Conservation (phyloP, 2,888 invertebrate species). For the Harpalus rubripes region DNA sequence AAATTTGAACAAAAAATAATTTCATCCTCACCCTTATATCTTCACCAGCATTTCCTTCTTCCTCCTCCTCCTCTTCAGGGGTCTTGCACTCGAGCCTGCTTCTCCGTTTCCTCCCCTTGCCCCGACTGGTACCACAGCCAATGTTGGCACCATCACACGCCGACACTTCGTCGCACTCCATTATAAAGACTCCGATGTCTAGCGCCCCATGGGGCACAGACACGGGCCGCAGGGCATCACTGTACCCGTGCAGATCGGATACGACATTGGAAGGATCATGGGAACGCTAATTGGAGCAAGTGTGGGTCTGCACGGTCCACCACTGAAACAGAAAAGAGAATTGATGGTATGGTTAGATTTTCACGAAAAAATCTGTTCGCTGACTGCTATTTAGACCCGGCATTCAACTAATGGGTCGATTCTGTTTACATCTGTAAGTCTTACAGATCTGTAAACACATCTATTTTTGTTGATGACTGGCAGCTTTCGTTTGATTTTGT, state of each 20-base stretch:
- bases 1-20: too few species aligned
- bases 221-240: conserved; percentile 27
- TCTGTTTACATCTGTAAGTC: too few species aligned
- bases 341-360: neutral
- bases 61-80: neutral
- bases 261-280: conserved; percentile 24
- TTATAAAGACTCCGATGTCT: neutral
- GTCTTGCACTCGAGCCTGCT: too few species aligned
- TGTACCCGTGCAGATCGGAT: conserved; percentile 44
- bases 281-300: conserved; percentile 13
- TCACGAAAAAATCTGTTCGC: too few species aligned
- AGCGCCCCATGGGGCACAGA: neutral
- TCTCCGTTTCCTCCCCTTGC: neutral
- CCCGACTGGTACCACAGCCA: too few species aligned
- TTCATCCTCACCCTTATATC: neutral
- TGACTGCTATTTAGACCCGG: too few species aligned
- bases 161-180: too few species aligned
- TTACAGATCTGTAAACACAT: too few species aligned
- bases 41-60: neutral
- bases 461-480: too few species aligned
- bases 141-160: too few species aligned
- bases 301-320: conserved; percentile 42
- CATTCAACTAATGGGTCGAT: too few species aligned
- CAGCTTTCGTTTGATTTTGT: too few species aligned
- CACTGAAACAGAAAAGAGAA: neutral